Conservation (phyloP, 2,888 invertebrate species). For the Labia minor region DNA sequence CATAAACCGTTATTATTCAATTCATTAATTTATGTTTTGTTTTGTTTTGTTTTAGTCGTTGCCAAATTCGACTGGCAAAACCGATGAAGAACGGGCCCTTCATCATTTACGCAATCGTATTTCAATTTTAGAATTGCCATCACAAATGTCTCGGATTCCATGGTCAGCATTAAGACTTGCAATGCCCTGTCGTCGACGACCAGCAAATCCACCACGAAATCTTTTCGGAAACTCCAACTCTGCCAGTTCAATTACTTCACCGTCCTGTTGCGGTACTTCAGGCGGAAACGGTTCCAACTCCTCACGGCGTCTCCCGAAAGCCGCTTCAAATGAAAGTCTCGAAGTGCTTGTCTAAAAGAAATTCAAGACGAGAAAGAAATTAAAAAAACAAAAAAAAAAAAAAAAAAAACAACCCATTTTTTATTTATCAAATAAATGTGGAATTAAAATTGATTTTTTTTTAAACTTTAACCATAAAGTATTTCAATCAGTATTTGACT, state of each 20-base stretch:
- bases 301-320: not conserved
- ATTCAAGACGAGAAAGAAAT: too few species aligned
- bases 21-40: too few species aligned
- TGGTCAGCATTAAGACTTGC: not conserved
- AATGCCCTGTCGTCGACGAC: not conserved
- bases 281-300: not conserved
- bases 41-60: not conserved
- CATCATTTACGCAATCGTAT: not conserved
- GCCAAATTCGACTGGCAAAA: constrained; percentile 5
- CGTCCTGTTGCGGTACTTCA: not conserved
- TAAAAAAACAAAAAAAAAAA: too few species aligned
- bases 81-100: not conserved
- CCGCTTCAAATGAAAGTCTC: not conserved
- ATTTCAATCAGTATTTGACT: not conserved
- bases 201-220: not conserved
- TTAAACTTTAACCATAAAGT: not conserved
- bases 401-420: too few species aligned
- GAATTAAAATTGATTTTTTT: not conserved
- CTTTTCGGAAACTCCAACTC: not conserved
- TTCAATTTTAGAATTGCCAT: not conserved
- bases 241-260: not conserved
- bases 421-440: too few species aligned
- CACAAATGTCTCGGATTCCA: not conserved
- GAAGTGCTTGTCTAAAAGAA: not conserved
- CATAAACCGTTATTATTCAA: too few species aligned